These are phyloP conservation scores for Cristatella mucedo DNA, from an alignment of 2,888 invertebrate species.

Conservation along the genomic window DNA sequence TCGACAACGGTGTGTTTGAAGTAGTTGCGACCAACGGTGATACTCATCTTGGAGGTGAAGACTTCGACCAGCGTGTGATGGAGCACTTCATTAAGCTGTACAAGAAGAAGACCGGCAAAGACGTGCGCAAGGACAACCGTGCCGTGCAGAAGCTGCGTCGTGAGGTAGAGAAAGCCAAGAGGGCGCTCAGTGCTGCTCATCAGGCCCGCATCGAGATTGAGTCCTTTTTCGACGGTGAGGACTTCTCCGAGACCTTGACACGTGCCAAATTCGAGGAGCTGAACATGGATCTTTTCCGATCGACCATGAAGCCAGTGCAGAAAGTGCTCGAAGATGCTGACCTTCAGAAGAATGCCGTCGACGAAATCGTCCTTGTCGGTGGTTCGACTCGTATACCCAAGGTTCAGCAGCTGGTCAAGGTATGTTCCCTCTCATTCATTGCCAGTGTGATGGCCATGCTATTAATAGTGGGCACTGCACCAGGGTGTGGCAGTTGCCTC, in stretches of 20 bases:
- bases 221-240: conserved; percentile 91
- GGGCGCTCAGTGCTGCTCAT: conserved; percentile 80
- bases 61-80: conserved; percentile 95
- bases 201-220: conserved; percentile 96
- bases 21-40: conserved; percentile 71
- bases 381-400: conserved; percentile 98
- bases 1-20: conserved; percentile 97
- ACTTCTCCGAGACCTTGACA: conserved; percentile 92
- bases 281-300: conserved; percentile 66
- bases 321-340: conserved; percentile 96
- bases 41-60: conserved; percentile 95
- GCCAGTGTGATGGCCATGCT: background rate
- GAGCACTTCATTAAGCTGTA: conserved; percentile 95
- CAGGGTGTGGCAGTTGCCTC: background rate
- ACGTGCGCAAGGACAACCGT: conserved; percentile 77
- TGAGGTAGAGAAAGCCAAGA: conserved; percentile 92
- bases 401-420: conserved; percentile 49
- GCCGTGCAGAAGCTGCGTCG: conserved; percentile 88
- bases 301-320: conserved; percentile 83
- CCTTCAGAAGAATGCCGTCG: conserved; percentile 91
- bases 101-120: conserved; percentile 97
- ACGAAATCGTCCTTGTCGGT: conserved; percentile 96
- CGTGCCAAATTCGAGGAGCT: conserved; percentile 96
- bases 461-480: background rate
- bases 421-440: background rate